Conservation (phyloP, 1,140 invertebrate species). For the Drosophila yakuba region DNA sequence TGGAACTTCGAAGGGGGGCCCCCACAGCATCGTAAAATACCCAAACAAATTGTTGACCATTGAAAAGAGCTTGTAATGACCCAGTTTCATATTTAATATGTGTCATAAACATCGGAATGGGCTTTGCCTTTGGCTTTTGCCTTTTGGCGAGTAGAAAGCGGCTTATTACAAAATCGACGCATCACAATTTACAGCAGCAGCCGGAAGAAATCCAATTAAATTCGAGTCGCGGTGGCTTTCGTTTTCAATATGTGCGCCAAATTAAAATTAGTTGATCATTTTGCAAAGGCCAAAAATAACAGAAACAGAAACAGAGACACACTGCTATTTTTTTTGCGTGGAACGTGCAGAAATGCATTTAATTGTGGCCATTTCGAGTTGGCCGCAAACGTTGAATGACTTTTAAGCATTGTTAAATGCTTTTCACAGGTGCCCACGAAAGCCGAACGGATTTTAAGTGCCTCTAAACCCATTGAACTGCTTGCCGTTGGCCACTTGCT, state of each 20-base stretch:
- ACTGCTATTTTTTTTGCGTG: slow-evolving; percentile 36
- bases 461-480: slow-evolving; percentile 43
- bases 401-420: slow-evolving; percentile 59
- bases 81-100: slow-evolving; percentile 74
- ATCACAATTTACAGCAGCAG: slow-evolving; percentile 51
- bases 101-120: slow-evolving; percentile 58
- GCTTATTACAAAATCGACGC: slow-evolving; percentile 71
- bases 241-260: slow-evolving; percentile 80
- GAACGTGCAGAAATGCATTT: slow-evolving; percentile 79
- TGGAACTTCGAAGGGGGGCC: not conserved
- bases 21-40: slow-evolving; percentile 52
- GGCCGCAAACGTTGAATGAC: slow-evolving; percentile 62
- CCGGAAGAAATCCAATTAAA: slow-evolving; percentile 73
- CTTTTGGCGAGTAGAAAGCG: slow-evolving; percentile 64
- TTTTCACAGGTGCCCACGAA: slow-evolving; percentile 60
- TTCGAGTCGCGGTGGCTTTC: slow-evolving; percentile 75
- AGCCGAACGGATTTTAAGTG: slow-evolving; percentile 52
- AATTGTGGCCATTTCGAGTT: slow-evolving; percentile 64
- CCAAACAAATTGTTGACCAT: slow-evolving; percentile 68
- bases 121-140: slow-evolving; percentile 1
- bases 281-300: slow-evolving; percentile 25
- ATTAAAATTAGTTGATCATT: slow-evolving; percentile 70
- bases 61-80: slow-evolving; percentile 76
- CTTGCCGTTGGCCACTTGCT: slow-evolving; percentile 1
- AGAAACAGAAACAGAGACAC: slow-evolving; percentile 17